phyloP scores from a whole-genome alignment of 2,888 invertebrate genomes.

The Lithosia quadra region DNA sequence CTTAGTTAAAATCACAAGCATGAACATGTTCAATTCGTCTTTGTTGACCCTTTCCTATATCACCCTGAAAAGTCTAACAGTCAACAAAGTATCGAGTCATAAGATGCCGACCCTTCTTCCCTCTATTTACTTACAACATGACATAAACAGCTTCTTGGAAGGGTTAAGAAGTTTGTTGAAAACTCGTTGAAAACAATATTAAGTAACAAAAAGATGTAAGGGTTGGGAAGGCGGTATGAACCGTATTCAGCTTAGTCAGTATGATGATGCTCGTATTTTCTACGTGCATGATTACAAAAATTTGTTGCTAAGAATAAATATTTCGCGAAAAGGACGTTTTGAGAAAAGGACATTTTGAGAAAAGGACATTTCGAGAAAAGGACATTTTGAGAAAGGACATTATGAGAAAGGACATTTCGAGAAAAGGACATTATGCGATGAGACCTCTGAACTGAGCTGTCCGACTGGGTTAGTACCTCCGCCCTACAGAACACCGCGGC shows the following conservation, averaged over 20 bases:
- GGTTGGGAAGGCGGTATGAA: not conserved
- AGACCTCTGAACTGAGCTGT: too few species aligned
- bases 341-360: too few species aligned
- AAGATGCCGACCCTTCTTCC: not conserved
- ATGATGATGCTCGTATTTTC: not conserved
- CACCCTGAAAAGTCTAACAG: not conserved
- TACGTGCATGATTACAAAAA: too few species aligned
- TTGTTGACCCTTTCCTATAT: not conserved
- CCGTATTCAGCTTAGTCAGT: not conserved
- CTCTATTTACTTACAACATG: not conserved
- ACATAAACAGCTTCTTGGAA: not conserved
- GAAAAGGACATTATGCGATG: too few species aligned
- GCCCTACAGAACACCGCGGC: too few species aligned
- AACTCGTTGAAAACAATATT: constrained; percentile 1
- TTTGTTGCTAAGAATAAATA: too few species aligned
- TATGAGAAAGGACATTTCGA: too few species aligned
- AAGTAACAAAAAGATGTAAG: not conserved
- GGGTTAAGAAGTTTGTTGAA: not conserved
- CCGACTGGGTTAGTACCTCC: too few species aligned
- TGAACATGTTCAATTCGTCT: constrained; percentile 3
- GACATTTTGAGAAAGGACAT: too few species aligned
- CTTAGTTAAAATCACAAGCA: not conserved
- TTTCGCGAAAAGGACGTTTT: too few species aligned
- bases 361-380: too few species aligned
- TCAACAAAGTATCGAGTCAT: not conserved